phyloP scores from a whole-genome alignment of 2,888 invertebrate species.

The Sthenelais limicola region DNA sequence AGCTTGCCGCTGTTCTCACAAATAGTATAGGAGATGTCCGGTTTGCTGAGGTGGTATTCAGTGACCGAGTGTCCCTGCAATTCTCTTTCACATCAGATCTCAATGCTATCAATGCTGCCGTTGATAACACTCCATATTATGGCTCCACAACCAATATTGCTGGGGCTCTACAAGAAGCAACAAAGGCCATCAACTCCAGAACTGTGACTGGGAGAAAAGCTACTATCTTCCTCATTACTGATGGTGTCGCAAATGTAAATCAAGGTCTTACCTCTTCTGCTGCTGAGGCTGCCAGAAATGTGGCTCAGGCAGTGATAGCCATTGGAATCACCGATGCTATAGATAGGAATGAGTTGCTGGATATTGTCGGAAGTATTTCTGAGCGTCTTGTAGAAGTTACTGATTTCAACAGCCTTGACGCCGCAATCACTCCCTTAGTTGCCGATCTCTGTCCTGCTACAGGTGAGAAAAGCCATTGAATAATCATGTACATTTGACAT shows the following conservation, averaged over 20 bases:
- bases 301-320: neutral
- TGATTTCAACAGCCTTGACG: neutral
- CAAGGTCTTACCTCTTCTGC: neutral
- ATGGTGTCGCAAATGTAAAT: constrained; percentile 6
- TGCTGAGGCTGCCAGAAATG: neutral
- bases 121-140: neutral
- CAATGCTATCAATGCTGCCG: neutral
- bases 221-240: neutral
- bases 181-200: neutral
- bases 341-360: constrained; percentile 6
- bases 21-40: neutral
- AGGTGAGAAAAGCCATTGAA: no score
- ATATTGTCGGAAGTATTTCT: neutral
- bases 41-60: constrained; percentile 12
- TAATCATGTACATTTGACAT: no score
- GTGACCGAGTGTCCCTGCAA: constrained; percentile 13
- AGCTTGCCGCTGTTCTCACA: neutral
- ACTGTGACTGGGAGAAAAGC: neutral
- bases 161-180: neutral
- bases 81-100: neutral
- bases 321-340: constrained; percentile 20
- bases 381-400: neutral
- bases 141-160: constrained; percentile 20
- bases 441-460: neutral
- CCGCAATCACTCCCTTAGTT: neutral